Evolutionary conservation across 2,113 vertebrate species (phyloP).

Genomic region (Struthio camelus): DNA sequence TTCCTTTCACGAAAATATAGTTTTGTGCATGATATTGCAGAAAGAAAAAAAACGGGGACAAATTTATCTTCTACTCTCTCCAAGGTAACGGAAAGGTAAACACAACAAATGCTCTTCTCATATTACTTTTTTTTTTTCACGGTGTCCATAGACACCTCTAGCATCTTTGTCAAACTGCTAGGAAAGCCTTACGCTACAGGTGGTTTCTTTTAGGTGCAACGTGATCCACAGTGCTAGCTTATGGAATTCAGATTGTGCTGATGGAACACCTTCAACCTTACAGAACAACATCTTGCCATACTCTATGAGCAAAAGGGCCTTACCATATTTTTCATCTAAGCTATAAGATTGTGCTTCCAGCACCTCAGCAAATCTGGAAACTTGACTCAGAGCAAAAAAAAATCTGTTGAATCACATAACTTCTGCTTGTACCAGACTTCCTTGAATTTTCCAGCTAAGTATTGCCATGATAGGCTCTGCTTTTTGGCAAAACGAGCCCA

Average conservation of each 20-base stretch:
- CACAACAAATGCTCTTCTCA: neutral
- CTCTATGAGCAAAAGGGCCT: neutral
- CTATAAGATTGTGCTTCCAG: accelerated
- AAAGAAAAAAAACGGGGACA: neutral
- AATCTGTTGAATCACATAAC: neutral
- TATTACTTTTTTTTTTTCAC: neutral
- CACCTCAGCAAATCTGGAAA: neutral
- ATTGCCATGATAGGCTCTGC: neutral
- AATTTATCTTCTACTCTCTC: neutral
- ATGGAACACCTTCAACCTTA: neutral
- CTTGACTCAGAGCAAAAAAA: neutral
- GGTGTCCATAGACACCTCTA: neutral
- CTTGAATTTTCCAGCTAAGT: neutral
- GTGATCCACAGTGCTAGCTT: neutral
- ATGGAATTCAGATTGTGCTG: neutral
- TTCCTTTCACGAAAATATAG: neutral
- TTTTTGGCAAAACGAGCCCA: neutral
- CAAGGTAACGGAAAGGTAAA: accelerated
- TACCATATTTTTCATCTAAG: neutral
- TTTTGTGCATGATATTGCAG: neutral
- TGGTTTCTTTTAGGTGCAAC: neutral
- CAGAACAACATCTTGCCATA: neutral
- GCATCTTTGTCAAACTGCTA: neutral
- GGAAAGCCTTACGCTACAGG: too few species aligned
- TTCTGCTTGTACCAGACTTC: neutral